phyloP scores from a whole-genome alignment of 30 jellyfish, hydroid and myxozoan species.

The Sanderia malayensis region DNA sequence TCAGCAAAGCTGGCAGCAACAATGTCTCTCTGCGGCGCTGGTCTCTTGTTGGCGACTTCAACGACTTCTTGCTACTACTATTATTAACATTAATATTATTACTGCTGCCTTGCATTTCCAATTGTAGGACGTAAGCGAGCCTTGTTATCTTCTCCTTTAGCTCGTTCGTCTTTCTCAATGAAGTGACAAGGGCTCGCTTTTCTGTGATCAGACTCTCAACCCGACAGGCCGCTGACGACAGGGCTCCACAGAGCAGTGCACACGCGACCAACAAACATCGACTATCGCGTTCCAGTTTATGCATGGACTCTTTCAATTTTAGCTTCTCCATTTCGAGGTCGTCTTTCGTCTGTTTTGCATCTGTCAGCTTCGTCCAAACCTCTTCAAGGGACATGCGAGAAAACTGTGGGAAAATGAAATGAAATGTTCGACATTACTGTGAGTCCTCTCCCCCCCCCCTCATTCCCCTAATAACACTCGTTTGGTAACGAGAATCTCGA shows the following conservation, averaged over 20 bases:
- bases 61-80: too few relatives aligned
- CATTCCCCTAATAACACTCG: too few relatives aligned
- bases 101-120: slow-evolving; percentile 48
- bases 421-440: not conserved
- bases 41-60: slow-evolving; percentile 5
- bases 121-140: slow-evolving; percentile 41
- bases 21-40: not conserved
- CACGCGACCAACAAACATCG: slow-evolving; percentile 31
- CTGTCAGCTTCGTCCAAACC: slow-evolving; percentile 31
- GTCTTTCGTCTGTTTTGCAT: slow-evolving; percentile 36
- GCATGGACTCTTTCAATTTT: slow-evolving; percentile 4
- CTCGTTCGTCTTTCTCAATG: slow-evolving; percentile 6
- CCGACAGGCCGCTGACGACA: not conserved
- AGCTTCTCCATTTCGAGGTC: slow-evolving; percentile 29
- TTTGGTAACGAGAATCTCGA: too few relatives aligned
- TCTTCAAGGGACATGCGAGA: slow-evolving; percentile 45
- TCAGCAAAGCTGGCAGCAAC: slow-evolving; percentile 47
- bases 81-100: too few relatives aligned
- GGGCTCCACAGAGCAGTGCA: slow-evolving; percentile 50
- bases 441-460: too few relatives aligned
- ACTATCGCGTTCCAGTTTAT: slow-evolving; percentile 9
- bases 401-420: slow-evolving; percentile 6
- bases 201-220: slow-evolving; percentile 5
- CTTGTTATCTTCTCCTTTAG: slow-evolving; percentile 31
- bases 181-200: not conserved